Evolutionary conservation across 2,888 invertebrate genomes (phyloP), one percentile per base, ranked within the genome.

Genomic region (Dicyrtomina minuta): DNA sequence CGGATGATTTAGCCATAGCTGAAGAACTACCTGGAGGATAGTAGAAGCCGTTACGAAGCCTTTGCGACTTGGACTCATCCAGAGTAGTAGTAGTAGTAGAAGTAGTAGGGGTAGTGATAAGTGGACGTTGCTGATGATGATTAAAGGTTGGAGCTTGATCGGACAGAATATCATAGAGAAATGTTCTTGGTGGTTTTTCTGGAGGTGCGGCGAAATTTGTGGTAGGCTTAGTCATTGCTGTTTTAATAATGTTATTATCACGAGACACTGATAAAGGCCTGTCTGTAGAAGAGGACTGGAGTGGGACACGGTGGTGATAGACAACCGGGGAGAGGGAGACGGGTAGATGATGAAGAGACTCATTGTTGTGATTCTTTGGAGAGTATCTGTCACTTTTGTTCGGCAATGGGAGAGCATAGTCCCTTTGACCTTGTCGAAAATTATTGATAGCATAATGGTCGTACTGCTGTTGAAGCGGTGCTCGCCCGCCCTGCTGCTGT

Each of bases 161-260:
- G 0, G 71, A 67, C 10, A 72, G 59, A 60, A 74, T 72, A 33
- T 78, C 77, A 66, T 78, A 77, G 6, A 75, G 65, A 55, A 89
- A 88, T 0, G 86, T 86, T 73, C 90, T 81, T 0, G 90, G 91
- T 1, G 91, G 90, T 80, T 91, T 90, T 78, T 88, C 87, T 0
- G 90, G 91, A 0, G 90, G 90, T 0, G 90, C 89, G 49, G 15
- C 22, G 13, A 53, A 39, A 26, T 65, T 65, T 17, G 49, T n/a
- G 1, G 49, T 67, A 58, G 44, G 26, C 24, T 66, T 66, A 6
- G 58, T 44, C 22, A 41, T 55, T 2, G 41, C 41, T 61, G 44
- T 46, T 27, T 61, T 44, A 44, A 56, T 64, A 33, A 8, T 4
- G 15, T 62, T 56, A 65, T 27, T 46, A 15, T 55, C 22, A 12